Base-by-base conservation (phyloP, 2,113 vertebrate species). In the Tretioscincus oriximinensis region DNA sequence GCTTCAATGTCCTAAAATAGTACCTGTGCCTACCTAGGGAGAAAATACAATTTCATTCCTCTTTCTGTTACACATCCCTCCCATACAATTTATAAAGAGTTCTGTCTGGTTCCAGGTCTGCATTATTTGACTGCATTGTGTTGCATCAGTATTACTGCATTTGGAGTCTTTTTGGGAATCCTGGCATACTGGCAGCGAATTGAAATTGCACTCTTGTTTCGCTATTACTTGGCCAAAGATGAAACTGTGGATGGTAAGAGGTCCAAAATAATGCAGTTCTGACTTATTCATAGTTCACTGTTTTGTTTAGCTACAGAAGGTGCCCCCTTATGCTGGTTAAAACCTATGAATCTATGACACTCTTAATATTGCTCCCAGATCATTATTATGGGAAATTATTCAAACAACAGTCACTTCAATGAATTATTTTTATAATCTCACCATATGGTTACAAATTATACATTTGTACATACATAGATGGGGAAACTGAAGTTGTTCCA, bases 201-300 rank as follows among this genome's bases (percentile, higher is more conserved):
- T 75, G 97, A 98, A 91, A 84, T 97, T 41, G 87, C 94, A 74
- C 89, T 99, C 21, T 89, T 97, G 26, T 97, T 92, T 90, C 92
- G 93, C 87, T 95, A 92, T 84, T 93, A 92, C 78, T 68, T 93
- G 73, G 90, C 76, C 80, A 87, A 83, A 83, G 91, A 86, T 2
- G 91, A 95, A 87, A 89, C 77, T 0, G 64, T 87, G 1, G 78
- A 58, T 84, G 97, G 97, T 98, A 88, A 96, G 95, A 79, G 28
- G 20, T 22, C 54, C 28, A 14, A 66, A 76, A 35, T 35, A 9
- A 6, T 73, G 66, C 22, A 22, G 10, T 9, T 29, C 29, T 87
- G 75, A 84, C 58, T 47, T 71, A 9, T 16, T 6, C 1, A 0
- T n/a, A 4, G 1, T 16, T 69, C 85, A 83, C 76, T 51, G 4